Percentiles rank a stretch among this genome's conserved stretches.
Evolutionary conservation across 1,140 invertebrate species (phyloP).

Genomic region (Sinonovacula constricta): DNA sequence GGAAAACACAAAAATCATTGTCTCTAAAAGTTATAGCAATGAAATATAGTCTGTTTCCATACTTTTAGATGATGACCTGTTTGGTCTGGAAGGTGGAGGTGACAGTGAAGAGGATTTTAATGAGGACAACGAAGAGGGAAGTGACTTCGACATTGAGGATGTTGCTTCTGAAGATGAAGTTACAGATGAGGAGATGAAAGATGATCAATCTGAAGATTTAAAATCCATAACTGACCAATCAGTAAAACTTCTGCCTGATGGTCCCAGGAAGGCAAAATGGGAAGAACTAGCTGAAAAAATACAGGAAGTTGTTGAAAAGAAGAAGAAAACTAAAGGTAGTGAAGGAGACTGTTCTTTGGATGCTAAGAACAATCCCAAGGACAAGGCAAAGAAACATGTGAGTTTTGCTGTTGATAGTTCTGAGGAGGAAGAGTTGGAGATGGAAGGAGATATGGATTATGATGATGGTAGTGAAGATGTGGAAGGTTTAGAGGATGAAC

Average conservation of each 20-base stretch:
- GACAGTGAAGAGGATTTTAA: conserved; percentile 35
- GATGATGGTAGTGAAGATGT: conserved; percentile 43
- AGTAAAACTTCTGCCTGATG: conserved; percentile 20
- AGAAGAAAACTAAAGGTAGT: conserved; percentile 12
- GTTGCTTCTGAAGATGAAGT: conserved; percentile 35
- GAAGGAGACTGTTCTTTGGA: neutral
- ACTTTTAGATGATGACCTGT: neutral
- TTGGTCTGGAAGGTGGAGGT: neutral
- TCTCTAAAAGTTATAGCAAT: no score
- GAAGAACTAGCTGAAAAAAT: conserved; percentile 56
- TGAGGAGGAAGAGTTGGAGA: conserved; percentile 30
- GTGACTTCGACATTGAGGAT: conserved; percentile 1
- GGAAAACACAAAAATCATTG: no score
- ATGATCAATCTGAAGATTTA: neutral
- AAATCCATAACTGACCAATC: neutral
- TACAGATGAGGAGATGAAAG: conserved; percentile 31
- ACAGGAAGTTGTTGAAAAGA: conserved; percentile 27
- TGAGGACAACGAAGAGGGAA: conserved; percentile 20
- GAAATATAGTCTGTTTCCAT: no score
- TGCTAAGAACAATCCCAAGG: conserved; percentile 10
- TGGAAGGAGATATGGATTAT: conserved; percentile 28
- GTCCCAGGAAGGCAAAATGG: conserved; percentile 50
- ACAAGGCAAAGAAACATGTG: conserved; percentile 36
- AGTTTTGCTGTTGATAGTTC: conserved; percentile 35
- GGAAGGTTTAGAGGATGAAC: neutral